Evolutionary conservation across 2,888 invertebrate species (phyloP), one percentile per base, ranked within the genome.

Genomic region (Lasioglossum zephyrum): DNA sequence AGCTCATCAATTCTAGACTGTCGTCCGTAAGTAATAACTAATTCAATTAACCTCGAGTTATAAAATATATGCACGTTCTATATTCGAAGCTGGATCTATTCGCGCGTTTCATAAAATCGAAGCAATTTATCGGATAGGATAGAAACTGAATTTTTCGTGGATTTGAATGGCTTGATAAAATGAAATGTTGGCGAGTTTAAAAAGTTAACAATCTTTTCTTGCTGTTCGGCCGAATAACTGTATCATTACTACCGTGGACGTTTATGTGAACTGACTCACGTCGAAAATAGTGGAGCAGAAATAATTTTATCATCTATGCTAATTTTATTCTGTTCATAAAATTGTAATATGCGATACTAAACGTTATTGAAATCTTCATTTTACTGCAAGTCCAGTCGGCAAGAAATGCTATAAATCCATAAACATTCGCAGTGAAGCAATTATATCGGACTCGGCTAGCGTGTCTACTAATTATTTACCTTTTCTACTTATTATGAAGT

Each of bases 381-480:
- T 57, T n/a, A 63, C 2, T 31, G 31, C 26, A 31, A 31, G 63
- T 63, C 6, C 16, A 2, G 6, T 16, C 6, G 16, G 31, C 31
- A 31, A 31, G 63, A 63, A 63, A 63, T 16, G 31, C 16, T 31
- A 16, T 63, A 57, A 16, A 31, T 31, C 31, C 16, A 31, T 31
- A 63, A 31, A 31, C 63, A 63, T 63, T 31, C 31, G 63, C 6
- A 16, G 63, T 13, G 6, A 16, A 63, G 63, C 63, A 63, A 31
- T 63, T 31, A 31, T 31, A 63, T 16, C 13, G 31, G 16, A 31
- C 63, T 63, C 31, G 0, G 16, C 63, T 16, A 63, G 31, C 63
- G 63, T 16, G 63, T 63, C 63, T 31, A 63, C 31, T 31, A 63
- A 63, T 63, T 63, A 63, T 63, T 63, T 63, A 31, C 31, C 63